These are phyloP conservation scores for Rissa tridactyla DNA, from an alignment of 2,113 vertebrate species.

Conservation along the genomic window DNA sequence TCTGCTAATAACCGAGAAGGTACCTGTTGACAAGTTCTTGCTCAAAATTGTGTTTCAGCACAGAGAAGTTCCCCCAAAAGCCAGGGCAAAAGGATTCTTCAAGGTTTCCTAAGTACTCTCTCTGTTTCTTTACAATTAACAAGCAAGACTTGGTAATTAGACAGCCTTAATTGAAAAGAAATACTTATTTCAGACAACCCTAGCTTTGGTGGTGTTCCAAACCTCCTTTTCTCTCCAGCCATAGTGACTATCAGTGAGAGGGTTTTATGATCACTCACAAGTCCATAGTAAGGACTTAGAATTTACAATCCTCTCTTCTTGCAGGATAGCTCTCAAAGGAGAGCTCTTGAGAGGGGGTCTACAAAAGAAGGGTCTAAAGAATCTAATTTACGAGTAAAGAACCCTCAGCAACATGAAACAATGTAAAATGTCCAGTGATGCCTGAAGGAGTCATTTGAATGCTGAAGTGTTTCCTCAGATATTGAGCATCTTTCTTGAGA, in stretches of 20 bases:
- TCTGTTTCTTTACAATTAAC: neutral
- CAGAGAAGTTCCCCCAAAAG: neutral
- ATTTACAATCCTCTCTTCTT: neutral
- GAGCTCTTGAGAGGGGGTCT: neutral
- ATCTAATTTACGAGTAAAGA: neutral
- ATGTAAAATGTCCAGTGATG: neutral
- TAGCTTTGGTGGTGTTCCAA: neutral
- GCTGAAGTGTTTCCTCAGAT: neutral
- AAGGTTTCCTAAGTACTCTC: neutral
- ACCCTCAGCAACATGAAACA: neutral
- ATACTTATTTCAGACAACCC: neutral
- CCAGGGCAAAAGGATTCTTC: neutral
- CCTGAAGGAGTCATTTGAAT: neutral
- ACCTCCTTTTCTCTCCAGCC: neutral
- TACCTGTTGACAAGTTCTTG: neutral
- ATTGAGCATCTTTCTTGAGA: neutral
- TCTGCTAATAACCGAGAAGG: neutral
- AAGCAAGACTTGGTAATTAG: neutral
- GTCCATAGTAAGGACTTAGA: neutral
- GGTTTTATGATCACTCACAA: neutral
- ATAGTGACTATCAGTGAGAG: neutral
- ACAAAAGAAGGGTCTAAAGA: neutral
- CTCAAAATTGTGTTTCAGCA: neutral
- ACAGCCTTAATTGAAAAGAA: neutral
- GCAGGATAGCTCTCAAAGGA: neutral